Evolutionary conservation across 2,113 vertebrate species (phyloP), one percentile per base, ranked within the genome.

Genomic region (Myanophis thanlyinensis): DNA sequence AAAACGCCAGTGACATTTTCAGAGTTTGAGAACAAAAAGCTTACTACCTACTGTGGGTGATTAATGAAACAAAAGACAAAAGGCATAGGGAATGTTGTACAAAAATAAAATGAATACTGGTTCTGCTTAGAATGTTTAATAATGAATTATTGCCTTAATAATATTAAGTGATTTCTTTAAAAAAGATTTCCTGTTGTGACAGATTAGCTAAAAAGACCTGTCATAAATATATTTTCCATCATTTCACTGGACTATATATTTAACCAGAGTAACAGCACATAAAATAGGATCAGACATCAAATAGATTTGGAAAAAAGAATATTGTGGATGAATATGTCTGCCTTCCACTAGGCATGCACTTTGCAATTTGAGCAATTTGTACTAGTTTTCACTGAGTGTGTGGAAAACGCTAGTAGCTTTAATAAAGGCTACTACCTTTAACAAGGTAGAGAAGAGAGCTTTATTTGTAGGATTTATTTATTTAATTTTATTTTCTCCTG

Each of bases 1-100:
- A n/a, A n/a, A n/a, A 4, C 59, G 20, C 10, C 52, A 47, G 25
- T 88, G 85, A 93, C 51, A 89, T 89, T 67, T 94, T 91, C 85
- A 25, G 35, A 91, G 56, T 11, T 11, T 85, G 56, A 7, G 2
- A 93, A 87, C 54, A 15, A 87, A 27, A 93, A 59, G 12, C 25
- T 93, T 88, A 90, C 23, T 1, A 54, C 46, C 92, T 73, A 4
- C 40, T 2, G 18, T 67, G 27, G 59, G 40, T 51, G 48, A 91
- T 91, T 52, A 91, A 67, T 85, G 46, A 90, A 88, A 20, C 51
- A 7, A 92, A 90, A 35, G 40, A 88, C 51, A 35, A 48, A 88
- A 92, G n/a, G 2, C 12, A 30, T 30, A 44, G 11, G 15, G n/a
- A 25, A 85, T 49, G 2, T 11, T 87, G 35, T n/a, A 46, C 56